These are phyloP conservation scores for Actenoides hombroni DNA, from an alignment of 2,113 vertebrate species.

Conservation along the genomic window DNA sequence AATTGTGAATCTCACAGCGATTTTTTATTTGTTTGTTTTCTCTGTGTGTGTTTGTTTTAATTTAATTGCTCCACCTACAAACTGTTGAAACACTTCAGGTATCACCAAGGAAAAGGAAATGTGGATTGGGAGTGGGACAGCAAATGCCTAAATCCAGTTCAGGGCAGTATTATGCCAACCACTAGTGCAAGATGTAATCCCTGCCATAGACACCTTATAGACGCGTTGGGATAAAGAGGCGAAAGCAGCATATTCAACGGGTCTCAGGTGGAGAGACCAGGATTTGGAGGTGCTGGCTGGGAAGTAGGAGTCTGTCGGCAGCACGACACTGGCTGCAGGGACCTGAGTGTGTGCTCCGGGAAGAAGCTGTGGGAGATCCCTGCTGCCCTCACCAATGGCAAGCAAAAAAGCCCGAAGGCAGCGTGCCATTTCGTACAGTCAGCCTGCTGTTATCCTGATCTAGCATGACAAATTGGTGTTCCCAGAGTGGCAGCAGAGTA, in stretches of 20 bases:
- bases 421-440: constrained; percentile 67
- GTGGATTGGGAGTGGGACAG: neutral
- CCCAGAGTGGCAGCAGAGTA: constrained; percentile 79
- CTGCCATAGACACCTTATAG: accelerated
- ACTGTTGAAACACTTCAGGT: neutral
- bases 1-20: neutral
- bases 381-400: neutral
- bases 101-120: neutral
- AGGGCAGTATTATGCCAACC: neutral
- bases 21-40: neutral
- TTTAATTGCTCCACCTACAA: neutral
- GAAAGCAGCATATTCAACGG: neutral
- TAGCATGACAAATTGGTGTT: constrained; percentile 83
- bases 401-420: constrained; percentile 56
- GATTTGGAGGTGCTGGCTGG: neutral
- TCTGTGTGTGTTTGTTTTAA: neutral
- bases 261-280: neutral
- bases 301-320: accelerated
- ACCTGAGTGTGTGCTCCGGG: neutral
- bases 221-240: accelerated
- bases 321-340: no score
- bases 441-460: constrained; percentile 77
- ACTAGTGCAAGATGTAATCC: neutral
- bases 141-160: neutral
- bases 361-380: neutral